Base-by-base conservation (phyloP, 2,888 invertebrate species). In the Pollenia amentaria region DNA sequence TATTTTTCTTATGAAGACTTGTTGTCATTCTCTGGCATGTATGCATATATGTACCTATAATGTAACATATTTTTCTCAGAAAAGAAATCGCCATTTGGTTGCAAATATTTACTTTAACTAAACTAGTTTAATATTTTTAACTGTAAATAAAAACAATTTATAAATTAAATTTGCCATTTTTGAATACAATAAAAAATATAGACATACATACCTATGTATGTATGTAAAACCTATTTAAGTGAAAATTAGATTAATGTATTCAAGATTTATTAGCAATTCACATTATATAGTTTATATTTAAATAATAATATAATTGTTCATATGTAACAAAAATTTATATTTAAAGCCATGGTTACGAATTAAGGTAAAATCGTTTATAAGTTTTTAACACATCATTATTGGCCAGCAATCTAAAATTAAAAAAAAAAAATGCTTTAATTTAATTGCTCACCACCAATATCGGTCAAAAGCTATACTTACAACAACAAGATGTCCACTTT, bases 401-500 rank as follows among this genome's bases (percentile, higher is more conserved):
- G 93, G 89, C 92, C 92, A 92, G 92, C 92, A 92, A 92, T 92
- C 92, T 92, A 88, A 51, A 57, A 53, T 38, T 73, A 40, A 55
- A 10, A 72, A 40, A 40, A n/a, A n/a, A 73, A 64, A 67, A 51
- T 10, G 4, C 9, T 42, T 6, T 14, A 42, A 14, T 40, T 10
- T 60, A 44, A 7, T 29, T n/a, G 9, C 53, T 46, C 38, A 40
- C 42, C 21, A 62, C 44, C 44, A 16, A 53, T 53, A 14, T 11
- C 42, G 16, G 6, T 40, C 7, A 78, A 77, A 6, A 29, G 0
- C 29, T 29, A 6, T 73, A 94, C 94, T 94, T 93, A 97, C 97
- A 93, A 98, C 97, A 91, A 97, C 95, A 88, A 98, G 95, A 94
- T 97, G 96, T 87, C 98, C 98, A 92, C 96, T 97, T 94, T 97